Percentiles rank a stretch among this genome's conserved stretches.
Conservation (phyloP, 2,888 invertebrate species). For the Melanophora roralis region DNA sequence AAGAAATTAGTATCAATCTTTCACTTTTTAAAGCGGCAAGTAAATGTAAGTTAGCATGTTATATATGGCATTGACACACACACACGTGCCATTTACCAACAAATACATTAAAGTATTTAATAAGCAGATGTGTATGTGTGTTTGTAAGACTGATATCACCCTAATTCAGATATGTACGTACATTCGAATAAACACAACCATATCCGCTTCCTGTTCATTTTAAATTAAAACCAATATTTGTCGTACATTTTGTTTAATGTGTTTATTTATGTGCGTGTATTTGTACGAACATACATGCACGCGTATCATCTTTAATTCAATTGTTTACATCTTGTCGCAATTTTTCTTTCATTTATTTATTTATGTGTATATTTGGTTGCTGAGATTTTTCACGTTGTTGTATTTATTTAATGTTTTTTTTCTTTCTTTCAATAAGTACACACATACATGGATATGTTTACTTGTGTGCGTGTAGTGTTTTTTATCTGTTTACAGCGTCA, state of each 20-base stretch:
- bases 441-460: too few species aligned
- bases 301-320: background rate
- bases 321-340: background rate
- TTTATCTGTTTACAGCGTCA: constrained; percentile 47
- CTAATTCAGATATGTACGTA: too few species aligned
- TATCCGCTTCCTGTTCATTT: background rate
- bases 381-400: background rate
- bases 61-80: constrained; percentile 31
- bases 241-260: background rate
- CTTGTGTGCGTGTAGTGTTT: background rate
- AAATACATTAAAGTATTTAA: background rate
- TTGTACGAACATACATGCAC: constrained; percentile 4
- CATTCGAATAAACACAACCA: background rate
- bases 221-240: constrained; percentile 33
- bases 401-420: background rate
- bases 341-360: constrained; percentile 11
- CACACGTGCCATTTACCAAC: constrained; percentile 27
- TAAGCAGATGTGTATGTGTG: too few species aligned
- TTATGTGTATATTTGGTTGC: constrained; percentile 2
- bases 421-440: too few species aligned
- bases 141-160: too few species aligned
- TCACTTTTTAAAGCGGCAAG: too few species aligned
- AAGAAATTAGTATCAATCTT: too few species aligned
- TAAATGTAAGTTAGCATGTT: constrained; percentile 32
- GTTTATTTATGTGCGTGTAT: background rate